A percentile compares a stretch with the other conserved stretches of the same genome.
Conservation (phyloP, 2,797 vertebrate species). For the Premnoplex brunnescens region DNA sequence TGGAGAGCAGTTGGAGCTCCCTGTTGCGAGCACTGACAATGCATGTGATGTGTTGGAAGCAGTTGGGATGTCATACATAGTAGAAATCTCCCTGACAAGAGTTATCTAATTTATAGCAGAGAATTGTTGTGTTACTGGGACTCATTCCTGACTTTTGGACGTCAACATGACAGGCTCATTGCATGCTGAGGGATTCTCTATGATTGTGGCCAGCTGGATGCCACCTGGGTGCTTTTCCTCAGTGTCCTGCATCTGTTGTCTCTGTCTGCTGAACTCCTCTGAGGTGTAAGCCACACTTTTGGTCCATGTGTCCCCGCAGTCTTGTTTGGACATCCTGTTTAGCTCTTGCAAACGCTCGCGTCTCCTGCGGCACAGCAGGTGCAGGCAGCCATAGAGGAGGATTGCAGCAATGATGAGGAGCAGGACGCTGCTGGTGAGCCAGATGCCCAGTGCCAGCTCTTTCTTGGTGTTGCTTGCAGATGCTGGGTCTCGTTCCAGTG, state of each 20-base stretch:
- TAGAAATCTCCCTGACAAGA: not conserved
- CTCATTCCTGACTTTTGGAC: constrained; percentile 59
- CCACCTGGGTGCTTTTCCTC: constrained; percentile 50
- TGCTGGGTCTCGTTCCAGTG: constrained; percentile 69
- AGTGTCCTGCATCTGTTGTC: not conserved
- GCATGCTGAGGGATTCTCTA: constrained; percentile 67
- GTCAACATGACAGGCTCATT: constrained; percentile 16
- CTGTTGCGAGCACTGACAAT: fast-evolving
- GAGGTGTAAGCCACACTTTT: fast-evolving
- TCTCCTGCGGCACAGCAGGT: constrained; percentile 76
- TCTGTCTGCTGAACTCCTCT: not conserved
- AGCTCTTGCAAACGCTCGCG: not conserved
- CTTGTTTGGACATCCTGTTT: not conserved
- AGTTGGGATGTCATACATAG: fast-evolving
- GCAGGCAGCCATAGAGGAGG: constrained; percentile 85
- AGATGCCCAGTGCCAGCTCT: constrained; percentile 85
- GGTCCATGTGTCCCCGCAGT: not conserved
- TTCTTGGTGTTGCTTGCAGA: constrained; percentile 74
- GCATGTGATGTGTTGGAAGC: not conserved
- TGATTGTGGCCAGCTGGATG: constrained; percentile 63
- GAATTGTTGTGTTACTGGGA: not conserved
- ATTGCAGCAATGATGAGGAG: constrained; percentile 82
- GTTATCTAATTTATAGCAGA: not conserved
- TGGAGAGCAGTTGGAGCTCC: fast-evolving
- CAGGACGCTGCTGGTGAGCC: constrained; percentile 86